phyloP scores from a whole-genome alignment of 2,797 vertebrate species.

The Etheostoma nigrum region DNA sequence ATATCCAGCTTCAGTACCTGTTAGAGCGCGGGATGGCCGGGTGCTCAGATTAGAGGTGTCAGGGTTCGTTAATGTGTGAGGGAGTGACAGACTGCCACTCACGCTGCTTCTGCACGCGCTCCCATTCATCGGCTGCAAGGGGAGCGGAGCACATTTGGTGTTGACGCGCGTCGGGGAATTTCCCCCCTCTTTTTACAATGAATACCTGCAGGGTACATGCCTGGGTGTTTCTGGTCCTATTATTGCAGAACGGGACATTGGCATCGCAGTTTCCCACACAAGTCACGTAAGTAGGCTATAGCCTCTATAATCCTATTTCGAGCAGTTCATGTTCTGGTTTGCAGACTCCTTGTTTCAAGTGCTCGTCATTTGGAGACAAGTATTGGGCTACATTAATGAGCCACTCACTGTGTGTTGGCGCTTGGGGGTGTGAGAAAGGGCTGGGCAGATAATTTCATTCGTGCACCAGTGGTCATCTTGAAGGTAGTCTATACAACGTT shows the following conservation, averaged over 20 bases:
- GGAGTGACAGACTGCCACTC: conserved; percentile 59
- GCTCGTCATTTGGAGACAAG: conserved; percentile 21
- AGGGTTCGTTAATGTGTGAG: conserved; percentile 76
- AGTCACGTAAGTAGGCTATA: conserved; percentile 89
- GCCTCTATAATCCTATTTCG: conserved; percentile 48
- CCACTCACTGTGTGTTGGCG: conserved; percentile 18
- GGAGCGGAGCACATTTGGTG: conserved; percentile 57
- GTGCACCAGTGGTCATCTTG: conserved; percentile 41
- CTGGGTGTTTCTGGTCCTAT: conserved; percentile 88
- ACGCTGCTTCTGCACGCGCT: conserved; percentile 45
- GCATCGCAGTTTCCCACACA: conserved; percentile 93
- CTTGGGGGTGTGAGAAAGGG: conserved; percentile 21
- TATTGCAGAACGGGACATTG: conserved; percentile 78
- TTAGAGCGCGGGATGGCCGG: conserved; percentile 89
- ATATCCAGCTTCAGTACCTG: conserved; percentile 80
- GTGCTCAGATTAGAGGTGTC: conserved; percentile 88
- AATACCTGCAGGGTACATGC: conserved; percentile 89
- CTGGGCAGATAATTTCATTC: conserved; percentile 58
- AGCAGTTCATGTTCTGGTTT: neutral
- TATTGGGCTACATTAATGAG: conserved; percentile 23
- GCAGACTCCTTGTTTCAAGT: conserved; percentile 15
- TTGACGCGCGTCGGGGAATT: conserved; percentile 75
- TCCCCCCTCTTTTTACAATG: conserved; percentile 82
- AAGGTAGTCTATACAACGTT: neutral
- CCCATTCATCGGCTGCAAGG: conserved; percentile 52